Base-by-base conservation (phyloP, 2,797 vertebrate genomes). In the Alosa sapidissima region DNA sequence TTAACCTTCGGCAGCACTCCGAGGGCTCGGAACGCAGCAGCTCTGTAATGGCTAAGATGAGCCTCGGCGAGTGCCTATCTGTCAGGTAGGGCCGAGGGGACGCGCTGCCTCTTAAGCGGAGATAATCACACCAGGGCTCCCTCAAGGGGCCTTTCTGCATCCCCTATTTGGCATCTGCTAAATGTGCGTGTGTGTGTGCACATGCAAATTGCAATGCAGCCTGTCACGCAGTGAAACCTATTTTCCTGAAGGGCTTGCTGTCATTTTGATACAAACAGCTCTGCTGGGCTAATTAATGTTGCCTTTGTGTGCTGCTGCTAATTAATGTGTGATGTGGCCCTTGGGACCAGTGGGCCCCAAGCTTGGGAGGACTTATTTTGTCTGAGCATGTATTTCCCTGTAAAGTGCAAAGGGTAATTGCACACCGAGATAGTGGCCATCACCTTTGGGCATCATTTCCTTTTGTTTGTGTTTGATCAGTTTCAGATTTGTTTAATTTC, bases 321-420 rank as follows among this genome's bases (percentile, higher is more conserved):
- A 92, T 91, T 87, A 90, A 90, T 91, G 36, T 86, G 89, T 84
- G 21, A 89, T 62, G 45, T 54, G 86, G 85, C 90, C 90, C 90
- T 58, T 87, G 90, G 91, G 91, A 90, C 89, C 89, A 58, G 85
- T 68, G 83, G 65, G 86, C 84, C 87, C 82, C 58, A 10, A 58
- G 54, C 62, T 45, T 75, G 36, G 1, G 60, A 28, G 11, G 65
- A 28, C 28, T 33, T 68, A 14, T 55, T 55, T 55, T 4, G 33
- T 16, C 14, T 5, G 68, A 75, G 33, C 2, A 5, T 8, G 9
- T 10, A 8, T 68, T 10, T 13, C 13, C 13, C 28, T 33, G 10
- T 33, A 36, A 72, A 72, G 4, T 21, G n/a, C 6, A 24, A 6
- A 60, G 62, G 33, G 45, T 75, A 41, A 45, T 5, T 75, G 28